Evolutionary conservation across 92 coral and sea anemone species (phyloP).

Genomic region (Epizoanthus fatuus): DNA sequence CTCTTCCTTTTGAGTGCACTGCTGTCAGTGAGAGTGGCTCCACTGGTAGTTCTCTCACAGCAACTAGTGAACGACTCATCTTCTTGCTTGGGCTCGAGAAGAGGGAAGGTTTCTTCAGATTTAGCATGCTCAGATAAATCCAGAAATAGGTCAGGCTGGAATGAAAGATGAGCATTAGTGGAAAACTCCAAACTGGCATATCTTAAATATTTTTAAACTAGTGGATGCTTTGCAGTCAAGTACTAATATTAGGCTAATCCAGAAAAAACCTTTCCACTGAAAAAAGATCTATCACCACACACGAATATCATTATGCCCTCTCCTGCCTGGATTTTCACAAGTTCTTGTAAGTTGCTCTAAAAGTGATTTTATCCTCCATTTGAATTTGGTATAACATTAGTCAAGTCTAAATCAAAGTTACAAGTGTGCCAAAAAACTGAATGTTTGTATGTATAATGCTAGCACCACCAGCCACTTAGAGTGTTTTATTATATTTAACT

Average conservation of each 20-base stretch:
- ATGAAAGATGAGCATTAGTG: constrained; percentile 7
- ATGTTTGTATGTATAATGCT: too few relatives aligned
- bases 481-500: too few relatives aligned
- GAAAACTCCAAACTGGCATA: too few relatives aligned
- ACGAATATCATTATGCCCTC: not conserved
- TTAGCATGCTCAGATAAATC: constrained; percentile 89
- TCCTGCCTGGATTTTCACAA: not conserved
- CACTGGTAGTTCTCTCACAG: constrained; percentile 59
- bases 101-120: constrained; percentile 63
- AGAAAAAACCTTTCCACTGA: too few relatives aligned
- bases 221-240: too few relatives aligned
- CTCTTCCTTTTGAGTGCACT: constrained; percentile 62
- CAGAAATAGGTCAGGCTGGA: constrained; percentile 92
- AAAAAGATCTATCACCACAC: not conserved
- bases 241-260: too few relatives aligned
- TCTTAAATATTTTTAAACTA: too few relatives aligned
- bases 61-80: constrained; percentile 72
- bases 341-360: not conserved
- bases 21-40: constrained; percentile 56
- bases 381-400: not conserved
- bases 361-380: not conserved
- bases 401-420: too few relatives aligned
- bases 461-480: too few relatives aligned
- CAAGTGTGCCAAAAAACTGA: too few relatives aligned
- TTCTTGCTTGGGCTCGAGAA: constrained; percentile 87